Evolutionary conservation across 53 echinoderm and acorn worm species (phyloP).

Genomic region (Holothuria scabra): DNA sequence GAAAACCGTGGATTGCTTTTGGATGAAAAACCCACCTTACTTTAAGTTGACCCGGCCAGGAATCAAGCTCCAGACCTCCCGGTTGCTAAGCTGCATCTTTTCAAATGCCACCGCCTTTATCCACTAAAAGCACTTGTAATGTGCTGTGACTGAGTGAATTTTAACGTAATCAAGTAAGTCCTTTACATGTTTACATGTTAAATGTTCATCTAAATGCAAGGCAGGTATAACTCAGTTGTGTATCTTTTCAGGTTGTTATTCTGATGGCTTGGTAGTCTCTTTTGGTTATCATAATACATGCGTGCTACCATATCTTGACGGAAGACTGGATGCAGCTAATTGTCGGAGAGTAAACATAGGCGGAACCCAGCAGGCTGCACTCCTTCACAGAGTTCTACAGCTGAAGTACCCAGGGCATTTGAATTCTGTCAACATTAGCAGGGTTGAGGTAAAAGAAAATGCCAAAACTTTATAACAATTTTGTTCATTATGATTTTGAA

Average conservation of each 20-base stretch:
- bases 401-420: conserved; percentile 93
- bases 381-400: conserved; percentile 75
- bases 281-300: conserved; percentile 92
- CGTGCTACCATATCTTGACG: conserved; percentile 77
- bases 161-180: too few species aligned
- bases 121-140: too few species aligned
- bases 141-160: too few species aligned
- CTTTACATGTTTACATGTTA: too few species aligned
- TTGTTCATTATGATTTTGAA: too few species aligned
- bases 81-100: too few species aligned
- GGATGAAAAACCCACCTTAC: too few species aligned
- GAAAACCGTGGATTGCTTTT: too few species aligned
- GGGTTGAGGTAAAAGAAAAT: conserved; percentile 76
- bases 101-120: too few species aligned
- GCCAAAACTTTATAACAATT: too few species aligned
- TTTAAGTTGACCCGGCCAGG: too few species aligned
- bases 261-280: conserved; percentile 77
- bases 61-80: too few species aligned
- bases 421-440: conserved; percentile 83
- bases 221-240: not conserved
- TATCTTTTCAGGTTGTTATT: conserved; percentile 36
- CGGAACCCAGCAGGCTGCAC: conserved; percentile 70
- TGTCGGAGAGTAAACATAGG: conserved; percentile 84
- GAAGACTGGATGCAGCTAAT: conserved; percentile 69
- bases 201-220: not conserved